Base-by-base conservation (phyloP, 2,888 invertebrate genomes). In the Sarcophaga caerulescens region DNA sequence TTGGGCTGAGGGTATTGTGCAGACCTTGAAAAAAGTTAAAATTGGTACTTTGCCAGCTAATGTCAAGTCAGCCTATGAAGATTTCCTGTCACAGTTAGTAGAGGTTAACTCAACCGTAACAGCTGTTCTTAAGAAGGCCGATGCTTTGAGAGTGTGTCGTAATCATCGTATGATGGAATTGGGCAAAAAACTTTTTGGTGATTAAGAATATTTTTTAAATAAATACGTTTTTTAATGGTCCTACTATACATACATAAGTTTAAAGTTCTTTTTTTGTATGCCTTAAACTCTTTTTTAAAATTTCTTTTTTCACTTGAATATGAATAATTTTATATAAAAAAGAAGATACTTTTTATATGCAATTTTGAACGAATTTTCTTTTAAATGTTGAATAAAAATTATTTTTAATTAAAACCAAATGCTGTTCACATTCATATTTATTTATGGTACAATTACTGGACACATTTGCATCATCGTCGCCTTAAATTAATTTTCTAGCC, bases 1-100 rank as follows among this genome's bases (percentile, higher is more conserved):
- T n/a, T 98, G 98, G 97, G 96, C 97, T 4, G 96, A 97, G 91
- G 98, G 97, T 14, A 97, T 98, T 80, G 94, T 97, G 75, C 96
- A 96, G 90, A 96, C 96, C 89, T 94, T 98, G 88, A 95, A 95
- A 87, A 96, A 97, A 93, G 97, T 98, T 0, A 97, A 96, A 93
- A 95, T 96, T 89, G 97, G 97, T 76, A 96, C 96, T 3, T 93
- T 98, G 71, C 96, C 96, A 57, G 95, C 96, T 0, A 97, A 97
- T 92, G 96, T 97, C 0, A 97, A 97, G 91, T 97, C 97, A 44
- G 98, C 98, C 45, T 98, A 97, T 93, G 98, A 98, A 93, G 98
- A 98, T 93, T 96, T 98, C 92, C 94, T 98, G 6, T 96, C 97
- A 89, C 96, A 97, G 92, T 93, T 98, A 90, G 97, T 97, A 35